These are phyloP conservation scores for Pungitius pungitius DNA, from an alignment of 2,113 vertebrate genomes.

Conservation along the genomic window DNA sequence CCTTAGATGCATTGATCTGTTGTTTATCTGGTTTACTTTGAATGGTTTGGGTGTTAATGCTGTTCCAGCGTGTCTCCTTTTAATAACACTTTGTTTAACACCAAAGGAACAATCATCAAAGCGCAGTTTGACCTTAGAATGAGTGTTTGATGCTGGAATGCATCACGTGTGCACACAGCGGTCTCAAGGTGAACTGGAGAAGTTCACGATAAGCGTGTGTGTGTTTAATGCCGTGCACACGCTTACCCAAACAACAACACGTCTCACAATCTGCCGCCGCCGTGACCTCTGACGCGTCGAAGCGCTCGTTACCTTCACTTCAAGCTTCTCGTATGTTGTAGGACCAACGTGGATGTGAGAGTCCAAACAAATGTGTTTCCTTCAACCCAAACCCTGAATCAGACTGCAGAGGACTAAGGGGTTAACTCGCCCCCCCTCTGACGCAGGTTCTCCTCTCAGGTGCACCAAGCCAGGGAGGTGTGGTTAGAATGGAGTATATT, in stretches of 20 bases:
- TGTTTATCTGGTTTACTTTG: neutral
- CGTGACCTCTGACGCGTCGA: neutral
- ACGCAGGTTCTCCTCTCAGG: neutral
- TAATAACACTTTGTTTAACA: neutral
- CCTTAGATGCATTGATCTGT: neutral
- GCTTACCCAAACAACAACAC: neutral
- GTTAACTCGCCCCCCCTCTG: neutral
- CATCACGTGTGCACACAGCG: neutral
- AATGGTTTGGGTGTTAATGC: neutral
- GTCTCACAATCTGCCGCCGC: too few relatives aligned
- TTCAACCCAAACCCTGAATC: neutral
- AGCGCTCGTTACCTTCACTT: neutral
- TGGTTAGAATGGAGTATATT: constrained; percentile 6
- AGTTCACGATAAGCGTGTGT: constrained; percentile 27
- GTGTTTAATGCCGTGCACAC: constrained; percentile 13
- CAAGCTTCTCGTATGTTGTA: too few relatives aligned
- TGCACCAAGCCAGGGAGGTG: neutral
- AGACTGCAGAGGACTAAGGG: neutral
- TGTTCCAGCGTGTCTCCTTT: neutral
- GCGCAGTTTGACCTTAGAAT: neutral
- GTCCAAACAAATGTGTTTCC: too few relatives aligned
- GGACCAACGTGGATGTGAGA: too few relatives aligned
- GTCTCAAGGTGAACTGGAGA: constrained; percentile 46
- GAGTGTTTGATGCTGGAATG: neutral
- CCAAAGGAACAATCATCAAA: neutral